phyloP scores from a whole-genome alignment of 2,888 invertebrate genomes.

The Synergus gifuensis region DNA sequence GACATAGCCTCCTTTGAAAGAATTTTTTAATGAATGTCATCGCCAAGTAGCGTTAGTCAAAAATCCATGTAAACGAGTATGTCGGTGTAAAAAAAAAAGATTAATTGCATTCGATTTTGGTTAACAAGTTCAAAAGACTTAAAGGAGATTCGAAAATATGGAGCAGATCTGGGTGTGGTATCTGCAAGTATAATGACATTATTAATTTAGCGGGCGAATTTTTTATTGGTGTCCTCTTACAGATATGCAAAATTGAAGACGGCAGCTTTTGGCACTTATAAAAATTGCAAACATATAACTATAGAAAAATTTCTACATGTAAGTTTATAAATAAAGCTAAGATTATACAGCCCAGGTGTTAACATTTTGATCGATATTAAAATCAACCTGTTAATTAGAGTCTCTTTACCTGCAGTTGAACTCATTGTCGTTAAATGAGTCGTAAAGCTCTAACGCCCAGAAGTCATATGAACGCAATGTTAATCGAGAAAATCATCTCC shows the following conservation, averaged over 20 bases:
- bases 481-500: not conserved
- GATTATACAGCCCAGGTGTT: not conserved
- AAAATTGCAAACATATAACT: not conserved
- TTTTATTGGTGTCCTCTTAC: not conserved
- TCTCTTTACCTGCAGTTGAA: not conserved
- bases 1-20: not conserved
- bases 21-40: slow-evolving; percentile 6
- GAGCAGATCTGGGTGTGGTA: not conserved
- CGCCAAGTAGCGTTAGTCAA: not conserved
- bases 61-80: not conserved
- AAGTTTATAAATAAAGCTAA: not conserved
- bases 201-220: not conserved
- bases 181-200: not conserved
- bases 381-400: not conserved
- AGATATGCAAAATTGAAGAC: not conserved
- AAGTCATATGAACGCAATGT: not conserved
- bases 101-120: slow-evolving; percentile 24
- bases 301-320: not conserved
- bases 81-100: not conserved
- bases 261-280: not conserved
- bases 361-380: not conserved
- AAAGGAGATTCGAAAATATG: not conserved
- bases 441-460: not conserved
- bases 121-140: slow-evolving; percentile 16
- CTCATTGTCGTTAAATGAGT: slow-evolving; percentile 3